Base-by-base conservation (phyloP, 1,140 invertebrate genomes). In the Solenopsis invicta region DNA sequence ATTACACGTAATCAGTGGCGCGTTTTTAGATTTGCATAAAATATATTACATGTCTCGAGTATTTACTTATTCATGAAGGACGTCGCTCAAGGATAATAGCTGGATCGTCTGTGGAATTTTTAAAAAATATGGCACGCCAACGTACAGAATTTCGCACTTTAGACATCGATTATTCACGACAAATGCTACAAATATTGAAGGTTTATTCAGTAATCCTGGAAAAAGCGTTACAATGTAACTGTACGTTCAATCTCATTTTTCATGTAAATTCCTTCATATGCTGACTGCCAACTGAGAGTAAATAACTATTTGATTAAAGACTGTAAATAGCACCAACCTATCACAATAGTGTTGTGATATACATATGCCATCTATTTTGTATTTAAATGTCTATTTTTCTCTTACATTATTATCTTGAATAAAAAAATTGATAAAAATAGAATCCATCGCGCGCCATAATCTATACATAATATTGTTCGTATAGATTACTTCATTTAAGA, bases 81-180 rank as follows among this genome's bases (percentile, higher is more conserved):
- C 21, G 48, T 69, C 48, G 10, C 48, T 81, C 34, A 29, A 21
- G 6, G n/a, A 81, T 69, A 81, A 54, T 54, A 81, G n/a, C 16
- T 6, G 8, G 10, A 45, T 71, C 13, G 59, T 54, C 12, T 8
- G 21, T 52, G 16, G 8, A 52, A 52, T 54, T 56, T 56, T 29
- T 4, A 85, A 77, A 85, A 77, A 78, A 61, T 78, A 66, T n/a
- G 16, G 21, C n/a, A 12, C 21, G 41, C 54, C 34, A 61, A 45
- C 50, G n/a, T 85, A 85, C 61, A 64, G 34, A 52, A 71, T 81
- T 69, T 45, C 6, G 64, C 62, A 86, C 62, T 86, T 86, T 71
- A 41, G 9, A 12, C 12, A 86, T 85, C 34, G 5, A 82, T 81
- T 69, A 69, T 86, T 67, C 34, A 81, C 34, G 34, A 24, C 12